Evolutionary conservation across 2,888 invertebrate species (phyloP), one percentile per base, ranked within the genome.

Genomic region (Drosophila seclusa): DNA sequence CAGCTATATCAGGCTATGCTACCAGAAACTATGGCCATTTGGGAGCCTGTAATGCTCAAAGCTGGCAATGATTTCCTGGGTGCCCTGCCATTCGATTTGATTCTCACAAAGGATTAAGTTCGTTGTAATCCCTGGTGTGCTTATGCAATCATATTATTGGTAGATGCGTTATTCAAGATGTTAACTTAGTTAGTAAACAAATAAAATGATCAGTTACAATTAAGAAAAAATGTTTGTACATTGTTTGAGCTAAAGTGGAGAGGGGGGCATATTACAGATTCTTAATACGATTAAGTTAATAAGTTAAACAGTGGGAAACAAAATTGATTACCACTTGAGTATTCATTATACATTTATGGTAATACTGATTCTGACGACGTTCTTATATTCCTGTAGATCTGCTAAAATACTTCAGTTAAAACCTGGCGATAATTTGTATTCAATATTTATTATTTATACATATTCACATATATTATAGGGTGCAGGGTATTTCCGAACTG

Each of bases 1-100:
- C 84, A 93, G 21, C 88, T 95, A 16, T 95, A 94, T 80, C 92
- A 93, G 62, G 92, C 93, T 34, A 92, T 94, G 91, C 76, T 94
- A 61, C 95, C 95, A 0, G 92, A 92, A 64, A 92, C 92, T 0
- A 83, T 91, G 60, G 79, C 78, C 53, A 83, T 90, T 34, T 93
- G 92, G 92, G 91, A 92, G 72, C 93, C 93, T 0, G 60, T 92
- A 11, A 78, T 91, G 66, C 50, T 93, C 4, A 87, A 90, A 50
- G 68, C 84, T 6, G 76, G 83, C 42, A 93, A 93, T 67, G 90
- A 91, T 74, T 93, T 92, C 71, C 89, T 93, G 48, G 80, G 82
- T 18, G 87, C 89, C 4, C 76, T 93, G 67, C 93, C 93, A 18
- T 91, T 93, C 57, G 92, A 92, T 63, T 87, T 91, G 72, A 71